Base-by-base conservation (phyloP, 2,888 invertebrate genomes). In the Aproaerema taeniolella region DNA sequence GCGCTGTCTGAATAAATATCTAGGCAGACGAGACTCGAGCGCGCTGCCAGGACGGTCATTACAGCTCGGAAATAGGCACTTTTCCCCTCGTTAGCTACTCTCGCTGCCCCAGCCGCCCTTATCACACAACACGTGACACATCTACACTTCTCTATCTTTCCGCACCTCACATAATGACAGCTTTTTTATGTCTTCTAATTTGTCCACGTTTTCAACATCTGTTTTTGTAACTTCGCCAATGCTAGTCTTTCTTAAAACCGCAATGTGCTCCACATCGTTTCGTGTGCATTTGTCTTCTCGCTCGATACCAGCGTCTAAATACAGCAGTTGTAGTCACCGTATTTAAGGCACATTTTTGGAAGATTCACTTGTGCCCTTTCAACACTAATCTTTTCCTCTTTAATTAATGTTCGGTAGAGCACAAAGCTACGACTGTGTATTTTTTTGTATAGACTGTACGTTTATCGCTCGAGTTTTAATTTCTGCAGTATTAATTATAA, bases 41-140 rank as follows among this genome's bases (percentile, higher is more conserved):
- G 67, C 67, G 73, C 62, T 71, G 76, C 67, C 72, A 68, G 71
- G 70, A 61, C 66, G 68, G 81, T 82, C 85, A 85, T 86, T 85
- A 83, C 77, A 68, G 53, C 73, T 67, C 76, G 85, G 85, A 85
- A 85, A 86, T 86, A 82, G 83, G 78, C 85, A 85, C 81, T 86
- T 82, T 83, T 82, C 75, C 75, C 81, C 80, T 85, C 83, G 83
- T 86, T 86, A 85, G 80, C 62, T 67, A 67, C 71, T 63, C 74
- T 72, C 65, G 61, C 71, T 66, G 68, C 61, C 67, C 72, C 61
- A 56, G 54, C 54, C 55, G 49, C 46, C 57, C 51, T 52, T 60
- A 55, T 53, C 52, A 56, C 53, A 61, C 57, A 59, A 56, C 46
- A 1, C 13, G 26, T 12, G 2, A 13, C 10, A 37, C 30, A 37